Evolutionary conservation across 2,888 invertebrate genomes (phyloP), one percentile per base, ranked within the genome.

Genomic region (Pterostichus niger): DNA sequence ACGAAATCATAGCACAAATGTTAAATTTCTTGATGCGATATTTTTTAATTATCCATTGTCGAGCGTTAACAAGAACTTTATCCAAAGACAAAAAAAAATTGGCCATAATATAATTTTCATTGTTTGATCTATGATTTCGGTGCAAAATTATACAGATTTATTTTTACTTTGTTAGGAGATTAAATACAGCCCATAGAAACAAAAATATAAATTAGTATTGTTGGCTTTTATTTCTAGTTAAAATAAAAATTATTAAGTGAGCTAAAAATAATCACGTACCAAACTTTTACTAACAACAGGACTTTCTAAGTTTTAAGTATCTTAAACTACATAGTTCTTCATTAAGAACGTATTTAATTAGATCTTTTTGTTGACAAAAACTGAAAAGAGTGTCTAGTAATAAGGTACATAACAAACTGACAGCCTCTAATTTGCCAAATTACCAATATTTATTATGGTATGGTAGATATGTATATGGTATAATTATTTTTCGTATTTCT

Each of bases 281-380:
- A 56, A 56, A 56, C 56, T 56, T 56, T 15, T 56, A 56, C 56
- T 56, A 56, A 56, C 56, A 56, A 17, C 24, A 17, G 56, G 11
- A 56, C 56, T 56, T 56, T 56, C 56, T 56, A 56, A 17, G 15
- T 17, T 31, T 56, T 56, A 56, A 56, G 56, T 56, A 56, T 17
- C 56, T n/a, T 52, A 52, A 40, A 52, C 52, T 52, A 56, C 56
- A 56, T 56, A 17, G 56, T 56, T 56, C 15, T 56, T 56, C 17
- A 56, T 56, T 56, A 56, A 56, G 17, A 49, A 49, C 49, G n/a
- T 0, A 6, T n/a, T 11, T 49, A 49, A 49, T 49, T 49, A 49
- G 49, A 11, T 4, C 49, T 6, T 49, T 49, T 49, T 49, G 49
- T 49, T 49, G 49, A 11, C n/a, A 49, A 49, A n/a, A 49, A 11